Evolutionary conservation across 2,113 vertebrate species (phyloP).

Genomic region (Cervus canadensis): DNA sequence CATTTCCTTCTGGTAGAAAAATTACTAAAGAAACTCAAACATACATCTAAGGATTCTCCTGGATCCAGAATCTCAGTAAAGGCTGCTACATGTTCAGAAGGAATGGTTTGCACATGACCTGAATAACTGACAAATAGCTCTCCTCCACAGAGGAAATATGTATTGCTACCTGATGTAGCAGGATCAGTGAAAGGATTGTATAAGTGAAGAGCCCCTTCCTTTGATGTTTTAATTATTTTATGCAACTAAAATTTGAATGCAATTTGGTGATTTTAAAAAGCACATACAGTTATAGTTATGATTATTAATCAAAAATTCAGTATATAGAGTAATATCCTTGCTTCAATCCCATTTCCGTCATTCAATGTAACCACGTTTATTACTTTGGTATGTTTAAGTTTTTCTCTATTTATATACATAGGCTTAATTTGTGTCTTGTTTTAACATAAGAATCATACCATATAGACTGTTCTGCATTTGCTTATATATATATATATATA

Average conservation of each 20-base stretch:
- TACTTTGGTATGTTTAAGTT: not conserved
- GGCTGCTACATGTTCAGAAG: not conserved
- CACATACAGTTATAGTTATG: not conserved
- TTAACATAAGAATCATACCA: not conserved
- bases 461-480: not conserved
- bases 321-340: not conserved
- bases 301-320: not conserved
- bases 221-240: not conserved
- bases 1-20: not conserved
- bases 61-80: not conserved
- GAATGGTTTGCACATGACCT: not conserved
- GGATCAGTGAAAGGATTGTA: not conserved
- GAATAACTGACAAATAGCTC: not conserved
- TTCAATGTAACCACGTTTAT: not conserved
- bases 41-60: not conserved
- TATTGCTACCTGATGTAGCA: not conserved
- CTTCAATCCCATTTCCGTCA: not conserved
- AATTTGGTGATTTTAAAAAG: not conserved
- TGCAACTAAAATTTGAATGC: not conserved
- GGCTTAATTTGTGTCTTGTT: not conserved
- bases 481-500: not conserved
- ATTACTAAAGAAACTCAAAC: not conserved
- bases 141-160: not conserved
- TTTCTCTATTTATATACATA: not conserved
- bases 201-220: not conserved